These are phyloP conservation scores for Neoitamus cyanurus DNA, from an alignment of 2,888 invertebrate genomes.

Conservation along the genomic window DNA sequence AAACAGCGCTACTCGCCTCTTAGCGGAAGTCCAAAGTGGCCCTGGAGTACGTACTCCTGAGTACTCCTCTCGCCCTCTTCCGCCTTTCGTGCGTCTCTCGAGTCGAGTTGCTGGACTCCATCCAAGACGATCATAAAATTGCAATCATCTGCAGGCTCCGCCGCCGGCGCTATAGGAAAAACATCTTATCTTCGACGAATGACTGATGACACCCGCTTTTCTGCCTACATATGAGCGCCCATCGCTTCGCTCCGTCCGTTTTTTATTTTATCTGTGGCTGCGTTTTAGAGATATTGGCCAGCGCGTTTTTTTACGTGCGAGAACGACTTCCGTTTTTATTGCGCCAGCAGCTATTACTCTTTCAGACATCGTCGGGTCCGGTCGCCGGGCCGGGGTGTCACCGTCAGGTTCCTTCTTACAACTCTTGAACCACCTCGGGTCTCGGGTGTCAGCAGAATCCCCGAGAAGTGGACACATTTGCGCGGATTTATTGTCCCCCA, in stretches of 20 bases:
- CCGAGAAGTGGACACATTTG: constrained; percentile 41
- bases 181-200: constrained; percentile 30
- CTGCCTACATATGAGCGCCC: constrained; percentile 15
- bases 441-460: constrained; percentile 34
- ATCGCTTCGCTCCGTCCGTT: background rate
- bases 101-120: constrained; percentile 14
- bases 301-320: constrained; percentile 3
- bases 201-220: constrained; percentile 39
- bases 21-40: constrained; percentile 41
- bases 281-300: constrained; percentile 42
- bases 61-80: background rate
- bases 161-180: constrained; percentile 47
- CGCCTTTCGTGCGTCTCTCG: background rate
- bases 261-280: constrained; percentile 43
- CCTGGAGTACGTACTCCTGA: constrained; percentile 25
- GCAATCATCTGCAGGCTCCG: constrained; percentile 56
- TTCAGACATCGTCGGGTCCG: background rate
- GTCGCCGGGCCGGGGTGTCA: background rate
- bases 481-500: constrained; percentile 37
- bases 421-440: constrained; percentile 29
- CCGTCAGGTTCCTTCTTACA: background rate
- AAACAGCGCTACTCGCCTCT: background rate
- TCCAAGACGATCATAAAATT: constrained; percentile 56
- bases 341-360: constrained; percentile 41
- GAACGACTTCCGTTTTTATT: constrained; percentile 28